phyloP scores from a whole-genome alignment of 2,888 invertebrate genomes.

The Nymphalis urticae region DNA sequence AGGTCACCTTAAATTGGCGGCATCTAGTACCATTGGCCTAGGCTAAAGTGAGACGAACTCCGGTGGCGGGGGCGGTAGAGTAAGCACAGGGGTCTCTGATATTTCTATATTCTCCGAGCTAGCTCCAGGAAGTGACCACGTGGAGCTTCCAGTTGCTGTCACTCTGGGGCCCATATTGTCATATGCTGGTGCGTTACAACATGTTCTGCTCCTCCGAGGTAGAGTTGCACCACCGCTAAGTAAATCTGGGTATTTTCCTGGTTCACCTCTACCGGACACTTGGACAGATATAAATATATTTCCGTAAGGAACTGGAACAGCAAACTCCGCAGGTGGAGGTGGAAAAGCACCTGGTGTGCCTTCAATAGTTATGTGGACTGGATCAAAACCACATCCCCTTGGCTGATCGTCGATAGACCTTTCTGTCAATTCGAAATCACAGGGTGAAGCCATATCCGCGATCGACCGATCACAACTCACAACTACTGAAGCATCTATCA shows the following conservation, averaged over 20 bases:
- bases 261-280: conserved; percentile 80
- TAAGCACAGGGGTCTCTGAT: conserved; percentile 71
- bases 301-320: conserved; percentile 82
- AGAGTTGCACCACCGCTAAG: conserved; percentile 77
- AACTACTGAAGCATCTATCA: conserved; percentile 88
- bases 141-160: conserved; percentile 92
- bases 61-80: conserved; percentile 81
- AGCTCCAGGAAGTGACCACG: conserved; percentile 88
- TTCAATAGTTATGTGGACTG: conserved; percentile 84
- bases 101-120: conserved; percentile 63
- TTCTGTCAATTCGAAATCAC: conserved; percentile 76
- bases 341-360: conserved; percentile 76
- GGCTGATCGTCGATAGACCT: conserved; percentile 66
- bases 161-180: conserved; percentile 96
- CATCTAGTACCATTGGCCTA: conserved; percentile 75
- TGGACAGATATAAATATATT: conserved; percentile 94
- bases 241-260: conserved; percentile 87
- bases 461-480: conserved; percentile 85
- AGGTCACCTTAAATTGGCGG: conserved; percentile 75
- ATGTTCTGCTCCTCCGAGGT: conserved; percentile 74
- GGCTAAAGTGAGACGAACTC: conserved; percentile 79
- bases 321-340: conserved; percentile 79
- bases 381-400: conserved; percentile 78
- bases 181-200: conserved; percentile 85
- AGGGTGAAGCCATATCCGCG: conserved; percentile 83